Conservation (phyloP, 2,888 invertebrate genomes). For the Cremastinae sp. region DNA sequence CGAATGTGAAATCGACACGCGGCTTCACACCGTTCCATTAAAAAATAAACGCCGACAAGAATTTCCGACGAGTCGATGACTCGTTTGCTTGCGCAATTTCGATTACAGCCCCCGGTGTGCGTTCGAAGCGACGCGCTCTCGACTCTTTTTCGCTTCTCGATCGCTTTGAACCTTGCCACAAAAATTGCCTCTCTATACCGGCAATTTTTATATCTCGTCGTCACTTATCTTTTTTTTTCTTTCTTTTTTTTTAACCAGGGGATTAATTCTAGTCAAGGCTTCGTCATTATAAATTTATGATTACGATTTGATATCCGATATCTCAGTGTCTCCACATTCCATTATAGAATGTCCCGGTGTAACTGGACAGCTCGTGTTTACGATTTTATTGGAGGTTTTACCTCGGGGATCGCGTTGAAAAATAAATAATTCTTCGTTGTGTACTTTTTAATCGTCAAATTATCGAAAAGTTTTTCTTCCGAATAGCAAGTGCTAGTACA, state of each 20-base stretch:
- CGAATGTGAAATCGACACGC: conserved; percentile 41
- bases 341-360: conserved; percentile 37
- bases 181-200: not conserved
- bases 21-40: conserved; percentile 32
- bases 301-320: conserved; percentile 51
- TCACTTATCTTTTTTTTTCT: conserved; percentile 1
- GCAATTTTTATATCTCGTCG: not conserved
- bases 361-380: conserved; percentile 34
- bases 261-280: conserved; percentile 18
- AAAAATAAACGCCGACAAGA: conserved; percentile 18
- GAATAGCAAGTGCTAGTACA: too few relatives aligned
- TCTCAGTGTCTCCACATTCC: conserved; percentile 49
- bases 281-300: conserved; percentile 53
- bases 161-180: not conserved
- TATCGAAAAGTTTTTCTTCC: not conserved
- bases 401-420: too few relatives aligned
- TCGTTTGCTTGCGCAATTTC: conserved; percentile 56
- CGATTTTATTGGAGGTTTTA: not conserved
- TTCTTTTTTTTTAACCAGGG: not conserved
- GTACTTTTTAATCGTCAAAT: not conserved
- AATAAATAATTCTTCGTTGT: not conserved
- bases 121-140: conserved; percentile 31
- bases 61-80: conserved; percentile 54
- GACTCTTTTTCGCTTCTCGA: not conserved
- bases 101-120: conserved; percentile 38